Percentiles rank a stretch among this genome's conserved stretches.
These are phyloP conservation scores for Otis tarda DNA, from an alignment of 2,113 vertebrate species.

Conservation along the genomic window DNA sequence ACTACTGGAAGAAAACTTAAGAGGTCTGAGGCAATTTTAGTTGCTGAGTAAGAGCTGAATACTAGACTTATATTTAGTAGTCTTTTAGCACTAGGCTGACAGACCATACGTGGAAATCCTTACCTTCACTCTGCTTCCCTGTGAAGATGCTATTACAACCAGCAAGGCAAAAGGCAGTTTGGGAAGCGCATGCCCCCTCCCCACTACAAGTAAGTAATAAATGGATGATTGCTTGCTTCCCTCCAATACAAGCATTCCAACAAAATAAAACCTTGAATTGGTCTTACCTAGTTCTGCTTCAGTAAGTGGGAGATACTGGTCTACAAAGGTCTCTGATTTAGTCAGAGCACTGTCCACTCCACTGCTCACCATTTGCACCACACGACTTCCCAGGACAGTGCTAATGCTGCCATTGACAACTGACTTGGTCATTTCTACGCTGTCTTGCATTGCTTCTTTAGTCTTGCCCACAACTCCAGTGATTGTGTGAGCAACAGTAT, in stretches of 20 bases:
- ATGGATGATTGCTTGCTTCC: not conserved
- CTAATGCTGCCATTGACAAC: slow-evolving; percentile 81
- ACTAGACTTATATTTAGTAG: not conserved
- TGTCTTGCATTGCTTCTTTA: slow-evolving; percentile 80
- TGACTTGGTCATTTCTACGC: slow-evolving; percentile 83
- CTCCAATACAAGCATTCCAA: not conserved
- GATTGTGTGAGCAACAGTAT: slow-evolving; percentile 79
- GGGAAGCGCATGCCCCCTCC: not conserved
- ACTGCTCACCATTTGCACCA: slow-evolving; percentile 68
- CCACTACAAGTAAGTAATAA: not conserved
- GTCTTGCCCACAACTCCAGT: slow-evolving; percentile 76
- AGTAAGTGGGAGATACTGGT: slow-evolving; percentile 82
- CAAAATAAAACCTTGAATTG: not conserved
- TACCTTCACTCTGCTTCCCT: not conserved
- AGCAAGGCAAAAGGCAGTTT: not conserved
- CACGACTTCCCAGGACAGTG: slow-evolving; percentile 78
- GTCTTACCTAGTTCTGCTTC: slow-evolving; percentile 84
- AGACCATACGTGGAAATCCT: not conserved
- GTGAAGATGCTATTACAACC: not conserved
- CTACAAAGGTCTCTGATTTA: slow-evolving; percentile 80
- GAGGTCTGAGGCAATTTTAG: not conserved
- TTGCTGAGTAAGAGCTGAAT: not conserved
- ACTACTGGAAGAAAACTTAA: not conserved
- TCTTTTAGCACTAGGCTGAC: not conserved
- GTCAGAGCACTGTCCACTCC: slow-evolving; percentile 80